Percentiles rank a stretch among this genome's conserved stretches.
Conservation (phyloP, 2,113 vertebrate species). For the Megaceryle maxima region DNA sequence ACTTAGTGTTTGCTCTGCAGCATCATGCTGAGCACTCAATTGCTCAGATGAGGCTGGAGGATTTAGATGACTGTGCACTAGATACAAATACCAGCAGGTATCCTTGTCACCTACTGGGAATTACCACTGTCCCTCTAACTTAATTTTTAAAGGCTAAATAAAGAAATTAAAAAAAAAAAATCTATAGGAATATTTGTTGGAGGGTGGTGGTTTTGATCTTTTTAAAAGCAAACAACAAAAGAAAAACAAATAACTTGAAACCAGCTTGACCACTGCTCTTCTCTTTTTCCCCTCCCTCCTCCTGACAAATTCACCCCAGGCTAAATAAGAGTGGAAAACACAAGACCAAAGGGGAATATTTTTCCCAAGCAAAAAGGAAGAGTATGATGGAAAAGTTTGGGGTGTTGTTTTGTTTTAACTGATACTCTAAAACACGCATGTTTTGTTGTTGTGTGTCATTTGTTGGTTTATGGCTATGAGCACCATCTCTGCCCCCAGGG, state of each 20-base stretch:
- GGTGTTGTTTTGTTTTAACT: too few relatives aligned
- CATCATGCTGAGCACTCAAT: accelerated
- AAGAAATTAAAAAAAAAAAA: background rate
- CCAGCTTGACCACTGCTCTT: background rate
- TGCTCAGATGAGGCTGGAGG: background rate
- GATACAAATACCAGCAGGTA: background rate
- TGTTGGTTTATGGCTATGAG: accelerated
- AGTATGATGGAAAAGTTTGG: background rate
- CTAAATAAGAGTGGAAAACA: background rate
- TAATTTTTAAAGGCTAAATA: background rate
- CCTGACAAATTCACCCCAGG: background rate
- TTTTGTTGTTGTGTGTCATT: background rate
- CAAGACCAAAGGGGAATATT: background rate
- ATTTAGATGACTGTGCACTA: background rate
- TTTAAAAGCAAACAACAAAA: background rate
- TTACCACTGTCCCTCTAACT: background rate
- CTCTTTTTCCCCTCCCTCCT: background rate
- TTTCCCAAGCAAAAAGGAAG: background rate
- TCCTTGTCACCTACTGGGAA: background rate
- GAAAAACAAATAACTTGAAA: background rate
- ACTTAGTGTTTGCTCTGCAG: background rate
- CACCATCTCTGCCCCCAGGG: background rate
- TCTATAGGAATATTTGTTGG: background rate
- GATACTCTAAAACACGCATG: accelerated
- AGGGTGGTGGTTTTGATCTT: background rate